Evolutionary conservation across 1,140 invertebrate genomes (phyloP), one percentile per base, ranked within the genome.

Genomic region (Bombyx mandarina): DNA sequence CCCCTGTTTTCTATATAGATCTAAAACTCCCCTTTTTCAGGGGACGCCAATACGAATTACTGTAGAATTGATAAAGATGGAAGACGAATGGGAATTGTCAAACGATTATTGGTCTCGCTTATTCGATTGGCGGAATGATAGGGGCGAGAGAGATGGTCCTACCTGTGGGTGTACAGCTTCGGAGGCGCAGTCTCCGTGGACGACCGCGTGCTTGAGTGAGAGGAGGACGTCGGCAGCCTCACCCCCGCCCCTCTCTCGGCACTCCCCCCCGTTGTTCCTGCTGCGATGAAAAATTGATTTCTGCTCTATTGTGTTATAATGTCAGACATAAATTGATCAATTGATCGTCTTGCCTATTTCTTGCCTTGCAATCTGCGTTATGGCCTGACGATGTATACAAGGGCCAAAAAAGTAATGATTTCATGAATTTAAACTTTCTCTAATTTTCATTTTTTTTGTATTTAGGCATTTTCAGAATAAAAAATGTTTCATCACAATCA

Each of bases 181-280:
- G 9, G 68, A 62, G 46, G 74, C 65, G 64, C 83, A 86, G 62
- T 91, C 92, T 7, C 94, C 94, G 85, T 96, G 94, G 8, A 96
- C 94, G 8, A 96, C 94, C 1, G 95, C 94, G 75, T 96, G 94
- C 82, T 97, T 97, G 59, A 97, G 81, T 0, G 95, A 96, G 58
- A 96, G 86, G 35, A 97, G 89, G 22, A 96, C 95, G 73, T 97
- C 95, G 1, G 95, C 94, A 56, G 96, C 93, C 91, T 77, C 83
- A 55, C 82, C 83, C 9, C 83, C 83, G 8, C 74, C 75, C 53
- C 82, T 55, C 69, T 86, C 83, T 47, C 81, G 71, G 62, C 81
- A 83, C 49, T 86, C 83, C 44, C 72, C 72, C 49, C 66, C 65
- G 56, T 73, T 79, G 71, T 71, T 86, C 68, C 83, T 79, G 79